Conservation (phyloP, 2,888 invertebrate genomes). For the Cinara cedri region DNA sequence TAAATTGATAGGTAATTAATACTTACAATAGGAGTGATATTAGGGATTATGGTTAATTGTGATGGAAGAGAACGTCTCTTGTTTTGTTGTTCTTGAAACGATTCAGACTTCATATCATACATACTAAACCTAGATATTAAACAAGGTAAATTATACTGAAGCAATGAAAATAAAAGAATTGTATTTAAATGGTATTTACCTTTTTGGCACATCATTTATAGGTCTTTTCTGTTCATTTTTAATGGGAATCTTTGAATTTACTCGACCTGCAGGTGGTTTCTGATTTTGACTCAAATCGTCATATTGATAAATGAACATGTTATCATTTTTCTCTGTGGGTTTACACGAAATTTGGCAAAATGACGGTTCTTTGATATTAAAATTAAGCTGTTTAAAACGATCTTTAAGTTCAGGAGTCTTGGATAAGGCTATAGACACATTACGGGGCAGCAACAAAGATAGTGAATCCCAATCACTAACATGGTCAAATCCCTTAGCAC, state of each 20-base stretch:
- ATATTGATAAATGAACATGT: constrained; percentile 50
- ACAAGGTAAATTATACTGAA: constrained; percentile 1
- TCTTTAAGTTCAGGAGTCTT: constrained; percentile 80
- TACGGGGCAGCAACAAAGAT: constrained; percentile 83
- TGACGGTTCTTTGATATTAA: constrained; percentile 56
- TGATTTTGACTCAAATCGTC: constrained; percentile 49
- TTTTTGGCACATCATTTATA: constrained; percentile 50
- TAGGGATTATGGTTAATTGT: constrained; percentile 43
- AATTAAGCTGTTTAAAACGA: constrained; percentile 68
- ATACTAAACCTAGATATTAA: constrained; percentile 71
- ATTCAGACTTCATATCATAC: constrained; percentile 71
- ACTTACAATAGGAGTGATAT: constrained; percentile 52
- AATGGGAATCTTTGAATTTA: constrained; percentile 52
- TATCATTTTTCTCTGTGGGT: constrained; percentile 29
- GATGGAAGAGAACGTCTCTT: constrained; percentile 58
- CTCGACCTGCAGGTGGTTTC: constrained; percentile 46
- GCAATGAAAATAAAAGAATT: too few relatives aligned
- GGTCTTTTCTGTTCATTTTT: constrained; percentile 48
- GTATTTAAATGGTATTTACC: constrained; percentile 13
- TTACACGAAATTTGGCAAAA: constrained; percentile 41
- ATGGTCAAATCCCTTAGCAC: constrained; percentile 69
- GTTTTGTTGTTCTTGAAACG: constrained; percentile 51
- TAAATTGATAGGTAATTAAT: background rate
- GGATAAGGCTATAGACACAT: constrained; percentile 78
- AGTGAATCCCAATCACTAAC: constrained; percentile 93